Evolutionary conservation across 2,113 vertebrate species (phyloP).

Genomic region (Chaetorhynchus papuensis): DNA sequence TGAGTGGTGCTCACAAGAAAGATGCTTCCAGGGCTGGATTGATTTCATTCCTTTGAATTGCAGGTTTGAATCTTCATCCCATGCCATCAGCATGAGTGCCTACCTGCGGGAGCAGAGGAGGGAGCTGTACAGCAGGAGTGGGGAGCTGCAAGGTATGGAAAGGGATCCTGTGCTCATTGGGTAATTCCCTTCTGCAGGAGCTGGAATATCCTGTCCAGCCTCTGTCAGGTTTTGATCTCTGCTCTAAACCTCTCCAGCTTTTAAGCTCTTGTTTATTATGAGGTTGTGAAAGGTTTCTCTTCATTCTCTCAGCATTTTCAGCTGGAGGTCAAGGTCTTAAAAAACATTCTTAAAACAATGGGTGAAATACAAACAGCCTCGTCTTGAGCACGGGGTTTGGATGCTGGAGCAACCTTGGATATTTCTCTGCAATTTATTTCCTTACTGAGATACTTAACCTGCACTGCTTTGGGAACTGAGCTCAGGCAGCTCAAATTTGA

Average conservation of each 20-base stretch:
- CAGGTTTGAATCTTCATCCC: slow-evolving; percentile 96
- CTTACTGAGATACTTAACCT: neutral
- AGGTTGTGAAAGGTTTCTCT: neutral
- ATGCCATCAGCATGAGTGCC: slow-evolving; percentile 98
- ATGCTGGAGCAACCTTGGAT: neutral
- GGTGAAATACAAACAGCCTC: neutral
- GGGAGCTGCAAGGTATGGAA: slow-evolving; percentile 91
- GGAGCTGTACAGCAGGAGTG: slow-evolving; percentile 97
- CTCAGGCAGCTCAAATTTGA: neutral
- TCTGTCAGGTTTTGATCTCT: neutral
- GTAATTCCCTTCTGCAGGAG: neutral
- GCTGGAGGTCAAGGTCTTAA: neutral
- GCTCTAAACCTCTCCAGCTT: neutral
- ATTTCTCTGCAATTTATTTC: neutral
- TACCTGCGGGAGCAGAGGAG: slow-evolving; percentile 93
- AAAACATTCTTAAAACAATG: neutral
- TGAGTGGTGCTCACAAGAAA: neutral
- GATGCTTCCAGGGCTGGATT: neutral
- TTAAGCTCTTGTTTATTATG: neutral
- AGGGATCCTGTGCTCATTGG: rapidly evolving
- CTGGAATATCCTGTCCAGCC: neutral
- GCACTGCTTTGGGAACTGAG: neutral
- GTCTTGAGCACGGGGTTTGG: neutral
- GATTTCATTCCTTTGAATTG: neutral
- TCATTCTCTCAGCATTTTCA: neutral